Base-by-base conservation (phyloP, 2,888 invertebrate genomes). In the Yponomeuta evonymella region DNA sequence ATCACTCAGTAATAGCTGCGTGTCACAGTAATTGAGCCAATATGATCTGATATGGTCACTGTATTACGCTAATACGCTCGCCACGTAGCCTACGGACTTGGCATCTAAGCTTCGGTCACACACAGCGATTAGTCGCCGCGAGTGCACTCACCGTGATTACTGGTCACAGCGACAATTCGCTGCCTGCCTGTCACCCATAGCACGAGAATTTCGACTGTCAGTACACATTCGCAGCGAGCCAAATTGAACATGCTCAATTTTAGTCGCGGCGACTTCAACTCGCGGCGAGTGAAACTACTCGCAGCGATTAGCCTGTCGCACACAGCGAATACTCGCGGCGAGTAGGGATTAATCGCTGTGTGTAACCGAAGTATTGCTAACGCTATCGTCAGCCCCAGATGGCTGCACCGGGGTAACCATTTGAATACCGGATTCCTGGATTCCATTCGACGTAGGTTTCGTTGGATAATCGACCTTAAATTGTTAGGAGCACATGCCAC, bases 21-120 rank as follows among this genome's bases (percentile, higher is more conserved):
- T 81, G 81, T 80, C 78, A 75, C 76, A 79, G 80, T 86, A 85
- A 88, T 88, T 83, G 83, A 88, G 82, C 84, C 78, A 75, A 78
- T 72, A 79, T 79, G 83, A 82, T 88, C 86, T 80, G 79, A 84
- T 83, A 81, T 76, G 73, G 77, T 75, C 74, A 77, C 79, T 76
- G 79, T 79, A 80, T 82, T 83, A 81, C 72, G 76, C 76, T 81
- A 82, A 85, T 82, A 83, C 82, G 85, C 67, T 23, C 36, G 23
- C 29, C 48, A 67, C 43, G 68, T 51, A 58, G 30, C 30, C 10
- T 51, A 48, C 29, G 12, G 51, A 30, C 43, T 36, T 67, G 30
- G 67, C 29, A 68, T 68, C 23, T 23, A 23, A 23, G 23, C 23
- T 23, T 23, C 23, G 23, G 23, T 23, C 23, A 23, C 23, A 23